These are phyloP conservation scores for Oostethus manadensis DNA, from an alignment of 2,113 vertebrate species.

Conservation along the genomic window DNA sequence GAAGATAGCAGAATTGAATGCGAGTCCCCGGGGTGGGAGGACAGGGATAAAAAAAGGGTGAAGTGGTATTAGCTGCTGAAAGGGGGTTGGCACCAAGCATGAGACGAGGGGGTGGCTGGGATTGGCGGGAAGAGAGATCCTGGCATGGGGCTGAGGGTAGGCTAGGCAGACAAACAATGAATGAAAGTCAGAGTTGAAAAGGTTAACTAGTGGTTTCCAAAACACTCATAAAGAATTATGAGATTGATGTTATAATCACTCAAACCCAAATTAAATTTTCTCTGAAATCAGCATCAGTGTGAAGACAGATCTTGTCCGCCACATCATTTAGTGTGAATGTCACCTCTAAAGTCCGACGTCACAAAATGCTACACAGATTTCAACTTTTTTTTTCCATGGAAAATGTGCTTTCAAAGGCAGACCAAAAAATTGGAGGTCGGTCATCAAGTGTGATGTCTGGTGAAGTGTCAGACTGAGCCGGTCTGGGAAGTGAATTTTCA, in stretches of 20 bases:
- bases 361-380: no score
- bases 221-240: background rate
- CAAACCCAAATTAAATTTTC: background rate
- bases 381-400: no score
- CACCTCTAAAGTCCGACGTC: no score
- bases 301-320: background rate
- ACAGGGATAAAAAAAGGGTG: conserved; percentile 32
- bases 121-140: conserved; percentile 19
- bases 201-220: conserved; percentile 8
- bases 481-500: no score
- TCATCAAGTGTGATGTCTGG: no score
- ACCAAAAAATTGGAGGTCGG: no score
- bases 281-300: background rate
- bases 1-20: conserved; percentile 72
- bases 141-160: conserved; percentile 31
- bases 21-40: conserved; percentile 32
- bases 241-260: background rate
- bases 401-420: no score
- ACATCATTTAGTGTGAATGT: no score
- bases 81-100: conserved; percentile 54
- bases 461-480: no score
- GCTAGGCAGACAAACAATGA: conserved; percentile 28
- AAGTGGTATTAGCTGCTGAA: conserved; percentile 66
- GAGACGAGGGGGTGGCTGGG: conserved; percentile 24
- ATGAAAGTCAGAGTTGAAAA: conserved; percentile 4